Conservation (phyloP, 1,140 invertebrate genomes). For the Hypothenemus hampei region DNA sequence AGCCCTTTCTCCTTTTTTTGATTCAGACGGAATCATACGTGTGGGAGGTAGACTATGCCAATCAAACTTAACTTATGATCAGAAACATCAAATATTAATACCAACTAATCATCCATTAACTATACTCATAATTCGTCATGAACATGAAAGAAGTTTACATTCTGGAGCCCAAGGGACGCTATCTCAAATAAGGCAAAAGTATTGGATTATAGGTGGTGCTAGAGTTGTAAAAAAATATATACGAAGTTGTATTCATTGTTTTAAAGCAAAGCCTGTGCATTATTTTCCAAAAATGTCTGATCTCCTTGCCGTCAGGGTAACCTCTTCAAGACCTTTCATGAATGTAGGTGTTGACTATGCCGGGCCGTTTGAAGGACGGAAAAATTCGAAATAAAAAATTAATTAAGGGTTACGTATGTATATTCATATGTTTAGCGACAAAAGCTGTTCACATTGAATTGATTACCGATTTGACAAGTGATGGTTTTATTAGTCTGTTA, state of each 20-base stretch:
- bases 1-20: constrained; percentile 42
- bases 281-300: constrained; percentile 38
- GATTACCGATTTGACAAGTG: constrained; percentile 6
- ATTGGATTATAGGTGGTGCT: constrained; percentile 32
- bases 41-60: constrained; percentile 44
- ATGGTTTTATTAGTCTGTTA: constrained; percentile 27
- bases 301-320: constrained; percentile 37
- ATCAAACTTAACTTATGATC: constrained; percentile 29
- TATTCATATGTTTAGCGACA: constrained; percentile 21
- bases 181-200: constrained; percentile 17
- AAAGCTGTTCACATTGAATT: constrained; percentile 18
- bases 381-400: constrained; percentile 1
- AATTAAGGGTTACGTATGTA: constrained; percentile 15
- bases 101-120: constrained; percentile 26
- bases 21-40: constrained; percentile 40
- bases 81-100: constrained; percentile 37
- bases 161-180: constrained; percentile 2
- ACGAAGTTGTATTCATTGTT: constrained; percentile 27
- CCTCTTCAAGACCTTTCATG: constrained; percentile 37
- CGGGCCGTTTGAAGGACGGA: constrained; percentile 14
- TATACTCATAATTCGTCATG: constrained; percentile 26
- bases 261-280: constrained; percentile 8
- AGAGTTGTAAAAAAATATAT: constrained; percentile 30
- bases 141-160: constrained; percentile 33
- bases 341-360: constrained; percentile 30